Evolutionary conservation across 1,140 invertebrate species (phyloP).

Genomic region (Hyphantria cunea): DNA sequence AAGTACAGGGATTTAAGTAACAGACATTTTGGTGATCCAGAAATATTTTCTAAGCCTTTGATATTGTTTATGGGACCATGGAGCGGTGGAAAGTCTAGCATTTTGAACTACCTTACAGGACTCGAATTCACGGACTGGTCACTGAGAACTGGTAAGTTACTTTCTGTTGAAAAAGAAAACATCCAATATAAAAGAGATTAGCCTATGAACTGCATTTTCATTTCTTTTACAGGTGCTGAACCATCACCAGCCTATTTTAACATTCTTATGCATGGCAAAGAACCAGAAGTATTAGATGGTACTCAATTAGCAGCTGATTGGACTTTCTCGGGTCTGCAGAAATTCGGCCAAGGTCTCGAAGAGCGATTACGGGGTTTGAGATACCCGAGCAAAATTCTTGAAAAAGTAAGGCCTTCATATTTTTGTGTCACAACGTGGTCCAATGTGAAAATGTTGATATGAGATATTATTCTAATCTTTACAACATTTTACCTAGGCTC

Average conservation of each 20-base stretch:
- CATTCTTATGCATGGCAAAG: constrained; percentile 93
- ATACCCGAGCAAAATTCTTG: constrained; percentile 91
- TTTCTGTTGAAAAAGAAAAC: neutral
- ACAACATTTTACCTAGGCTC: too few relatives aligned
- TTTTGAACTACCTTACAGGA: constrained; percentile 95
- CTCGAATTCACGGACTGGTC: constrained; percentile 92
- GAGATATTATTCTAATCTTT: too few relatives aligned
- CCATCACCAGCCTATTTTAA: constrained; percentile 97
- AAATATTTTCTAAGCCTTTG: constrained; percentile 97
- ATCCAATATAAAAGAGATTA: neutral
- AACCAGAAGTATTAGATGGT: constrained; percentile 92
- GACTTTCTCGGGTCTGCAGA: constrained; percentile 96
- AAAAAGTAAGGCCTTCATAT: constrained; percentile 86
- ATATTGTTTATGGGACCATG: constrained; percentile 97
- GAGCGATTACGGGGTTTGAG: constrained; percentile 93
- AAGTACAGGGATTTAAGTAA: constrained; percentile 96
- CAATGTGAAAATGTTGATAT: too few relatives aligned
- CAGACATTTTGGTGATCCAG: constrained; percentile 95
- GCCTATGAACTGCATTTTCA: neutral
- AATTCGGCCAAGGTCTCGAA: constrained; percentile 96
- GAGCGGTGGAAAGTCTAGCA: constrained; percentile 97
- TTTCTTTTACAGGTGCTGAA: constrained; percentile 88
- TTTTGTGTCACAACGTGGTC: neutral
- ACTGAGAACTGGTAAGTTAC: constrained; percentile 89
- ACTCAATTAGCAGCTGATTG: constrained; percentile 96